Evolutionary conservation across 2,888 invertebrate genomes (phyloP), one percentile per base, ranked within the genome.

Genomic region (Drosophila robusta): DNA sequence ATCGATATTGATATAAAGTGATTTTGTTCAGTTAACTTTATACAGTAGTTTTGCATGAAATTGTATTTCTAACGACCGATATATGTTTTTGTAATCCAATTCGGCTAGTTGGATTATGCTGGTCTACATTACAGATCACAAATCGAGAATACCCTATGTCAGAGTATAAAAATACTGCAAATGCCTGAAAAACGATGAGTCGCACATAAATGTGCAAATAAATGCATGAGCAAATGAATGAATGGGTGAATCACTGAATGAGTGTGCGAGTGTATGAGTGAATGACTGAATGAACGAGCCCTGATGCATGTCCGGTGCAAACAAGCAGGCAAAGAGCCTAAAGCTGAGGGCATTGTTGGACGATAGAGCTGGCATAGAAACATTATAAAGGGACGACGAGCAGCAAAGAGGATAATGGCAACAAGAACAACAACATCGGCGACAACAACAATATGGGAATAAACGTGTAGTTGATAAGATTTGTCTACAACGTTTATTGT

Each of bases 241-340:
- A 67, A 54, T 64, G 39, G 32, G 2, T 47, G 66, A 47, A 32
- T 63, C 42, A 62, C 22, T 57, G 47, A 58, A 24, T 61, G 61
- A 55, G 22, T 61, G 61, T 51, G 8, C 58, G 54, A 18, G 8
- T 50, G 55, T 34, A 29, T 45, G 61, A 52, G 22, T 55, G 62
- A 60, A 26, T 54, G 51, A 63, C 2, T 63, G 58, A 45, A 18
- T 54, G 54, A 52, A 29, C 61, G 67, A 73, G 71, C 69, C 73
- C 71, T 76, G 87, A 81, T 85, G 85, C 86, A 85, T 81, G 86
- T 85, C 85, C 85, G 86, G 77, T 87, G 82, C 87, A 87, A 78
- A 75, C 66, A 72, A 80, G 55, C 71, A 66, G 46, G 41, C 76
- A 73, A 70, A 65, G 70, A 74, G 64, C 49, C 70, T 70, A 78